These are phyloP conservation scores for rat (Rattus norvegicus) DNA, from an alignment of 2,113 vertebrate species.

Conservation along the genomic window GRCr8 NC_086022.1:130685001-130685500, in stretches of 20 bases:
- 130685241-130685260: background rate
- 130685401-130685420: background rate
- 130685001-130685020: background rate
- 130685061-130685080: background rate
- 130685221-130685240: background rate
- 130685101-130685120: background rate
- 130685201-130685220: background rate
- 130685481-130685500: conserved; percentile 26
- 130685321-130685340: too few relatives aligned
- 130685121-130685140: background rate
- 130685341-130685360: background rate
- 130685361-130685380: background rate
- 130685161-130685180: background rate
- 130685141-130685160: background rate
- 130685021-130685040: background rate
- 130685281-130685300: background rate
- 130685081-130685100: background rate
- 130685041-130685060: background rate
- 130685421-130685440: background rate
- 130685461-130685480: background rate
- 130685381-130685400: background rate
- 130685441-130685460: background rate
- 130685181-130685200: background rate
- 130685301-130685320: background rate
- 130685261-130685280: background rate